Evolutionary conservation across 2,113 vertebrate genomes (phyloP), one percentile per base, ranked within the genome.

Genomic region (Loxodonta africana): DNA sequence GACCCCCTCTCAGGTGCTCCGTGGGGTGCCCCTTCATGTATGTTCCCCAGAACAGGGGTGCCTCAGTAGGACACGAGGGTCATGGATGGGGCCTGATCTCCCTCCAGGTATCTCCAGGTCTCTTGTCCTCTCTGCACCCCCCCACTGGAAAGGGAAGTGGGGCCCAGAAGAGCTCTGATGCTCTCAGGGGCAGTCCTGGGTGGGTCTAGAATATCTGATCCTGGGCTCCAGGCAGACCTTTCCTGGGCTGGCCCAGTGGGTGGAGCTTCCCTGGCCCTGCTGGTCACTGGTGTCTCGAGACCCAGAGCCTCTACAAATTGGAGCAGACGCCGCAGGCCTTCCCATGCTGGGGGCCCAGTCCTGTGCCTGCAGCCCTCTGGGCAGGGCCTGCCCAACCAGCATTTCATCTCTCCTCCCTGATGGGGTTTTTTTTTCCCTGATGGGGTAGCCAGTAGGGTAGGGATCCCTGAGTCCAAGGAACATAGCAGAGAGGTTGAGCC

Each of bases 331-430:
- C 81, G 62, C 89, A 53, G 41, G 46, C 14, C 84, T 30, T 0
- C 5, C 10, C 48, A 6, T 48, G 48, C 48, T 48, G 7, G 48
- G 48, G 48, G 7, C 48, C 48, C 48, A 48, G 48, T 6, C 48
- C 7, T 48, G 10, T 48, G 7, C 48, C 48, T 1, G 44, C 0
- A 23, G 18, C 41, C 51, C 12, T 2, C 21, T 17, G 17, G 10
- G 3, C 44, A 5, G 28, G 33, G 44, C 37, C 44, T 33, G n/a
- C 51, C 17, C 1, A 15, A 44, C 17, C 33, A 4, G 28, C 2
- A 0, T 21, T 17, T 74, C 65, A 9, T 1, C 37, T 48, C 30
- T 8, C 23, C 33, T 18, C 2, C 37, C 0, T 15, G 37, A 63
- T 3, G 2, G 25, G 20, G n/a, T 21, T 37, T 37, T 37, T 37